These are phyloP conservation scores for Hecatera dysodea DNA, from an alignment of 2,888 invertebrate species.

Conservation along the genomic window DNA sequence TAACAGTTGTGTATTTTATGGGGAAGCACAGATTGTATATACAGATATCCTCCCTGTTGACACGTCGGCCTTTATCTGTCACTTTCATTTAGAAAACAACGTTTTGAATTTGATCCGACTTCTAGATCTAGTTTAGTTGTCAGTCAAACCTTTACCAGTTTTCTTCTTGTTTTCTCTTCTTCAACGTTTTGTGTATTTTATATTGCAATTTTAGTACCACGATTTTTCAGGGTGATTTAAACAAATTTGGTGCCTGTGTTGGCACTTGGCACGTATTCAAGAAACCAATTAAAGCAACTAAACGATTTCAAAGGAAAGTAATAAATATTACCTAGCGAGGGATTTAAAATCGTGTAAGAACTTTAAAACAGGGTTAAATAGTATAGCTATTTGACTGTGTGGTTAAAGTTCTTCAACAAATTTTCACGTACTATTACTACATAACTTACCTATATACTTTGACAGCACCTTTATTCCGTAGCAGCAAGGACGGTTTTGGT, in stretches of 20 bases:
- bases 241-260: neutral
- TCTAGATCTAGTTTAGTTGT: neutral
- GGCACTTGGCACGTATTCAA: conserved; percentile 33
- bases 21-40: too few relatives aligned
- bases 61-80: too few relatives aligned
- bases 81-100: too few relatives aligned
- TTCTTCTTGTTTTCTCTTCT: neutral
- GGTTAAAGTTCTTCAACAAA: neutral
- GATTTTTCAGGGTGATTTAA: neutral
- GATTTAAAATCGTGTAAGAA: too few relatives aligned
- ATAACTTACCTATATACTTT: neutral
- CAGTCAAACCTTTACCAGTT: neutral
- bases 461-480: neutral
- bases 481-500: neutral
- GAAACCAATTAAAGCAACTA: conserved; percentile 16
- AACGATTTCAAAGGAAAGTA: conserved; percentile 2
- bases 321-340: too few relatives aligned
- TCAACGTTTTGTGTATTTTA: neutral
- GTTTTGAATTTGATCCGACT: neutral
- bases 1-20: too few relatives aligned
- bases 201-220: neutral
- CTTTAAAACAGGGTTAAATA: too few relatives aligned
- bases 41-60: too few relatives aligned
- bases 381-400: too few relatives aligned
- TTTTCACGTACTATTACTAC: too few relatives aligned